Evolutionary conservation across 2,113 vertebrate species (phyloP).

Genomic region (Hystrix cristata): DNA sequence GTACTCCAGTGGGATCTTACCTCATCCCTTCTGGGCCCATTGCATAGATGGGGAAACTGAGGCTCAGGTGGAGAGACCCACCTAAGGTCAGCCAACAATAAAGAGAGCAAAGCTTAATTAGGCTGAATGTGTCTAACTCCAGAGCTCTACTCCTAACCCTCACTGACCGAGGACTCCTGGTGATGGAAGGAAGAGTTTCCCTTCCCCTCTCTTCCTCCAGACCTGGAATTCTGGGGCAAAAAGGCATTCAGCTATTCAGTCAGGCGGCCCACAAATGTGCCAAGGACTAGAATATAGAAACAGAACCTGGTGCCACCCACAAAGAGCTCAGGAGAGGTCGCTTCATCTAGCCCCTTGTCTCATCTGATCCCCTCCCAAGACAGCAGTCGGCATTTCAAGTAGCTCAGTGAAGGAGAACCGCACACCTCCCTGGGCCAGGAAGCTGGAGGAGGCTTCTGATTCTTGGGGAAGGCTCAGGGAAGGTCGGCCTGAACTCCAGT

Average conservation of each 20-base stretch:
- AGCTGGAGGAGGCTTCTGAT: not conserved
- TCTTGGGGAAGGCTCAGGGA: not conserved
- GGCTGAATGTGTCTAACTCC: not conserved
- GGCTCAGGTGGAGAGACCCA: not conserved
- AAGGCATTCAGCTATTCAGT: not conserved
- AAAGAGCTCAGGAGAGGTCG: not conserved
- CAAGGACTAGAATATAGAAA: not conserved
- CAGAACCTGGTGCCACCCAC: not conserved
- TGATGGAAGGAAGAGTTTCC: not conserved
- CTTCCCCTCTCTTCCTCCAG: not conserved
- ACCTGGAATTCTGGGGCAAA: not conserved
- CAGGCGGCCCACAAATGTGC: not conserved
- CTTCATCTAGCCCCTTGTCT: not conserved
- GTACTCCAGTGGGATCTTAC: not conserved
- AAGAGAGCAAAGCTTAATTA: not conserved
- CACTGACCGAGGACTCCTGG: not conserved
- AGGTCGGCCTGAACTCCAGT: not conserved
- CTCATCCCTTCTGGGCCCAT: not conserved
- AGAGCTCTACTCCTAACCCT: not conserved
- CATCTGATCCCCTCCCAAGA: not conserved
- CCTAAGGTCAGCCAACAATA: not conserved
- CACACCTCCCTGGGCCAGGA: not conserved
- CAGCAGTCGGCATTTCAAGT: not conserved
- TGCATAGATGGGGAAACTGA: not conserved
- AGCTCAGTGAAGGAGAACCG: not conserved